Evolutionary conservation across 2,888 invertebrate species (phyloP).

Genomic region (Protodeltote pygarga): DNA sequence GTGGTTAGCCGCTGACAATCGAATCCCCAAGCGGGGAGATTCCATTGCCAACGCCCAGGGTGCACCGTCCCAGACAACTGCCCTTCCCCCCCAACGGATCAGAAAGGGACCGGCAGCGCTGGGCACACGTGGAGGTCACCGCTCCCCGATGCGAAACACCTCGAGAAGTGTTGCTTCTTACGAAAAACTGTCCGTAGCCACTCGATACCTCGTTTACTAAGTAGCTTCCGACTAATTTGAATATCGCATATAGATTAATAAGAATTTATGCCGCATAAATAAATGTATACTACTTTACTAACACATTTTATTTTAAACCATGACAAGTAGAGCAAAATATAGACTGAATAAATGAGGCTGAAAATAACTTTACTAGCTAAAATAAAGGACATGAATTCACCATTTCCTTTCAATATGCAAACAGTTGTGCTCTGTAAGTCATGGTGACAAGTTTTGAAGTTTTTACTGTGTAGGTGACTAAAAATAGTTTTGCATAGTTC

Average conservation of each 20-base stretch:
- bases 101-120: no score
- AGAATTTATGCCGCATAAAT: conserved; percentile 10
- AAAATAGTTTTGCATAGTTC: conserved; percentile 36
- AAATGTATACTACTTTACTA: conserved; percentile 5
- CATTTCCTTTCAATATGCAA: conserved; percentile 20
- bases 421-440: conserved; percentile 21
- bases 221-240: conserved; percentile 11
- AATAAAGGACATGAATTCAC: conserved; percentile 4
- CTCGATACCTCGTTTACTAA: no score
- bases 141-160: conserved; percentile 71
- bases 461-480: conserved; percentile 23
- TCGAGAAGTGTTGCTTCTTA: conserved; percentile 52
- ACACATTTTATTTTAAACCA: conserved; percentile 11
- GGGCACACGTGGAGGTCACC: no score
- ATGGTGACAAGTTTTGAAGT: conserved; percentile 24
- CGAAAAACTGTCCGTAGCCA: conserved; percentile 16
- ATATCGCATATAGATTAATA: conserved; percentile 2
- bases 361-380: conserved; percentile 9
- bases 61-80: no score
- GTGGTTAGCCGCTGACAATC: no score
- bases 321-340: conserved; percentile 4
- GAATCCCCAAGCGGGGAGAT: no score
- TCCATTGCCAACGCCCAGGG: no score
- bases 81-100: no score
- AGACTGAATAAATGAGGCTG: conserved; percentile 3